Conservation (phyloP, 2,113 vertebrate species). For the Rafetus swinhoei region DNA sequence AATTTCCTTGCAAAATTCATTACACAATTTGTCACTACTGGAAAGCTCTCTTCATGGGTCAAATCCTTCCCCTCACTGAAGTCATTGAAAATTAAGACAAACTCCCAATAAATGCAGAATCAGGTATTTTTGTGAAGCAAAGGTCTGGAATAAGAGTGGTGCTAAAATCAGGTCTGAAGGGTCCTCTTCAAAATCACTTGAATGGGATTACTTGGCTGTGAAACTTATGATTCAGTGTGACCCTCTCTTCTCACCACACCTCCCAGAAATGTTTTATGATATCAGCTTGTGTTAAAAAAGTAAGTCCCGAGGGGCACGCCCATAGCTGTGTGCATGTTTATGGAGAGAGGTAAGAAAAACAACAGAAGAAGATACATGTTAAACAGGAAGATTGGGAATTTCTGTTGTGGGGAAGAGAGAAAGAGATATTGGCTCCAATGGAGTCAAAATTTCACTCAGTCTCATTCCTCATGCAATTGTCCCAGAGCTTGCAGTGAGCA, state of each 20-base stretch:
- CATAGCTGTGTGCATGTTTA: neutral
- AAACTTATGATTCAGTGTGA: neutral
- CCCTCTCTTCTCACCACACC: neutral
- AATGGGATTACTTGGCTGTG: neutral
- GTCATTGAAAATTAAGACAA: too few species aligned
- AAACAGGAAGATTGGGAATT: neutral
- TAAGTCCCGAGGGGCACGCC: neutral
- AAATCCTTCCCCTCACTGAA: neutral
- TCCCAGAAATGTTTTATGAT: neutral
- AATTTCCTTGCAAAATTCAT: constrained; percentile 9
- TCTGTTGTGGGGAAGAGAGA: fast-evolving
- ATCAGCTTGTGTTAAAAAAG: neutral
- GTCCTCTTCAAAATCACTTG: neutral
- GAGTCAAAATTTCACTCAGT: neutral
- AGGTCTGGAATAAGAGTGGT: neutral
- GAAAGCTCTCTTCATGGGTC: neutral
- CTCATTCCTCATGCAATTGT: neutral
- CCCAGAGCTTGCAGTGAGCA: neutral
- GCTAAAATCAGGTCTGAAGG: neutral
- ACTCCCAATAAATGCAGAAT: neutral
- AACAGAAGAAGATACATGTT: neutral
- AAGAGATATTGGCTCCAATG: neutral
- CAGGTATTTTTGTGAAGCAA: neutral
- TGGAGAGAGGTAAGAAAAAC: neutral
- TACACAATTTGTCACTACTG: neutral